Evolutionary conservation across 2,797 vertebrate species (phyloP).

Genomic region (Anguilla marmorata): DNA sequence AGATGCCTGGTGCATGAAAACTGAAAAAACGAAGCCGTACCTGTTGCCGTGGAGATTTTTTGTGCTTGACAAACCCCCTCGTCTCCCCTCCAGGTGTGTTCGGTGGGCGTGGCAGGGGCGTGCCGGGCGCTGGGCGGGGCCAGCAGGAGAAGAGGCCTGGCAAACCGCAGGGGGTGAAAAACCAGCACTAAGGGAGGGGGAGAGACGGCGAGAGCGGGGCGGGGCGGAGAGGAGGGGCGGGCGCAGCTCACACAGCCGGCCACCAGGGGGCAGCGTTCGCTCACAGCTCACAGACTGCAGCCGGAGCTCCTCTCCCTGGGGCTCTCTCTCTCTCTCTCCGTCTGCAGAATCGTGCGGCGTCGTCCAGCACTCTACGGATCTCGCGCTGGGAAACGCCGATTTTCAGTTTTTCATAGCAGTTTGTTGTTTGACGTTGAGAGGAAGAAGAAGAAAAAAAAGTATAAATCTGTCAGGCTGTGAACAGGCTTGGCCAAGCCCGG

Average conservation of each 20-base stretch:
- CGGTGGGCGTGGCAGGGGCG: slow-evolving; percentile 85
- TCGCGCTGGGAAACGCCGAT: neutral
- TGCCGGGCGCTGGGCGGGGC: slow-evolving; percentile 76
- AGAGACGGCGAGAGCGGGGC: neutral
- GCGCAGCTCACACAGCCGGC: neutral
- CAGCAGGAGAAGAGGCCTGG: slow-evolving; percentile 90
- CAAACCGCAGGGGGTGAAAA: slow-evolving; percentile 83
- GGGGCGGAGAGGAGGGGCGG: neutral
- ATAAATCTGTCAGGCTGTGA: neutral
- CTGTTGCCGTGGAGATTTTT: neutral
- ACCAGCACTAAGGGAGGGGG: slow-evolving; percentile 74
- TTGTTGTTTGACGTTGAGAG: neutral
- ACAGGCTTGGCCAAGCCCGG: neutral
- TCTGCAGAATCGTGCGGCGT: neutral
- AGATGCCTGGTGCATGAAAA: neutral
- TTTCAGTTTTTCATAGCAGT: neutral
- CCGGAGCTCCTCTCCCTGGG: neutral
- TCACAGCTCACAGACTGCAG: neutral
- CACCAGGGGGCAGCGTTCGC: slow-evolving; percentile 5
- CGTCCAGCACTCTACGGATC: neutral
- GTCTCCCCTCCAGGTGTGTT: slow-evolving; percentile 72
- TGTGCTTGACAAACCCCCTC: neutral
- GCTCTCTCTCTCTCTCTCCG: neutral
- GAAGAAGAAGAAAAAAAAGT: neutral
- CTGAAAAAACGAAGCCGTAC: neutral